These are phyloP conservation scores for Acanthopagrus latus DNA, from an alignment of 2,797 vertebrate genomes.

Conservation along the genomic window DNA sequence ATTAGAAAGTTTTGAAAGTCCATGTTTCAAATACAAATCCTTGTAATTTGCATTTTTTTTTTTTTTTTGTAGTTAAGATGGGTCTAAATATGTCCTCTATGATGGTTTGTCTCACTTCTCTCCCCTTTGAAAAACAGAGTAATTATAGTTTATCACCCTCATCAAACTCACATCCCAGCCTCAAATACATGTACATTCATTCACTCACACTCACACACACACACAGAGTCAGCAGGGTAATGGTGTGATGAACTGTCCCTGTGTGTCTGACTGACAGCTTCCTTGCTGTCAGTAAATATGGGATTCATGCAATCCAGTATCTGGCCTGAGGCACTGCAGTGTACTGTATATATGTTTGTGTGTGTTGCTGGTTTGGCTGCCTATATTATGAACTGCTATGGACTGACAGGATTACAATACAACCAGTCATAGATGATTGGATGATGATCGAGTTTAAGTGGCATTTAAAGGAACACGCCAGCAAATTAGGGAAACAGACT, in stretches of 20 bases:
- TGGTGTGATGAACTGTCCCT: slow-evolving; percentile 76
- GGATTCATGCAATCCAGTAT: slow-evolving; percentile 72
- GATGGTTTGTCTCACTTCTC: no score
- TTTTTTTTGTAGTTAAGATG: no score
- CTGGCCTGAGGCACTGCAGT: slow-evolving; percentile 56
- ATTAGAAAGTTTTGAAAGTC: no score
- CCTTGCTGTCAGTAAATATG: slow-evolving; percentile 76
- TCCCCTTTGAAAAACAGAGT: slow-evolving; percentile 10
- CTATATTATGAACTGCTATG: slow-evolving; percentile 21
- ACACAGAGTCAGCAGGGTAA: slow-evolving; percentile 35
- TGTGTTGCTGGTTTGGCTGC: slow-evolving; percentile 8
- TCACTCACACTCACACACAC: neutral
- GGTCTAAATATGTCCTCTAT: no score
- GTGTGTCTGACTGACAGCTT: slow-evolving; percentile 78
- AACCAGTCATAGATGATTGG: slow-evolving; percentile 22
- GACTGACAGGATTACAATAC: slow-evolving; percentile 40
- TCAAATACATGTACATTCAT: neutral
- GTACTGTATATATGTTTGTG: slow-evolving; percentile 15
- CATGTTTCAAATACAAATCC: no score
- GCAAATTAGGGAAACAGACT: neutral
- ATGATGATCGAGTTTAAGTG: slow-evolving; percentile 1
- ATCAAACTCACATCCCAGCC: slow-evolving; percentile 17
- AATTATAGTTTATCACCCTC: slow-evolving; percentile 16
- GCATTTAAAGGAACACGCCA: neutral
- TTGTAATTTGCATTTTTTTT: no score